Percentiles rank a stretch among this genome's conserved stretches.
phyloP scores from a whole-genome alignment of 2,888 invertebrate genomes.

The Drosophila macrothrix region DNA sequence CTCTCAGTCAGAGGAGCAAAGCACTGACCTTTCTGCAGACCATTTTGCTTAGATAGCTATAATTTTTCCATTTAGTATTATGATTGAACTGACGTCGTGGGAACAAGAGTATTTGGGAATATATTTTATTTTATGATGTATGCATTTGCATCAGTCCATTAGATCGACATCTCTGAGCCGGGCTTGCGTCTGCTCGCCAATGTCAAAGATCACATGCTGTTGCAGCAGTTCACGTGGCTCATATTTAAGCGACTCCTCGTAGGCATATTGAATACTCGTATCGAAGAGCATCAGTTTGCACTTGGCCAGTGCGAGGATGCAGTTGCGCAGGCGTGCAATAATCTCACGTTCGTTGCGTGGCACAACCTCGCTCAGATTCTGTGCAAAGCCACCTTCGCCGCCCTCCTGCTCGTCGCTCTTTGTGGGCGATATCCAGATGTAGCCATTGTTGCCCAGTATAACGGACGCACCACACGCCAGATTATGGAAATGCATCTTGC shows the following conservation, averaged over 20 bases:
- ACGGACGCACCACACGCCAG: constrained; percentile 95
- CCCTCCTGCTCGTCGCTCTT: constrained; percentile 87
- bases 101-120: not conserved
- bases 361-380: constrained; percentile 90
- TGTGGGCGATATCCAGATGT: constrained; percentile 95
- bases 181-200: constrained; percentile 92
- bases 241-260: constrained; percentile 94
- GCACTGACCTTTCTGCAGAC: not conserved
- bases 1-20: not conserved
- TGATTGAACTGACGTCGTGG: not conserved
- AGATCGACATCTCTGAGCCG: constrained; percentile 87
- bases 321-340: constrained; percentile 95
- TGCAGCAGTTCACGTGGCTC: constrained; percentile 91
- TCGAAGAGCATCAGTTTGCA: constrained; percentile 96
- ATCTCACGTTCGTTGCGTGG: constrained; percentile 91
- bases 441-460: constrained; percentile 98
- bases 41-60: not conserved
- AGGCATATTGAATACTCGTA: constrained; percentile 95
- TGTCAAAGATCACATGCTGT: constrained; percentile 94
- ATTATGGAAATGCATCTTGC: constrained; percentile 98
- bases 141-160: constrained; percentile 29
- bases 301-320: constrained; percentile 93
- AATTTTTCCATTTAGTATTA: not conserved
- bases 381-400: constrained; percentile 90
- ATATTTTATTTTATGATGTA: constrained; percentile 23